Evolutionary conservation across 2,113 vertebrate genomes (phyloP), one percentile per base, ranked within the genome.

Genomic region (Cranoglanis bouderius): DNA sequence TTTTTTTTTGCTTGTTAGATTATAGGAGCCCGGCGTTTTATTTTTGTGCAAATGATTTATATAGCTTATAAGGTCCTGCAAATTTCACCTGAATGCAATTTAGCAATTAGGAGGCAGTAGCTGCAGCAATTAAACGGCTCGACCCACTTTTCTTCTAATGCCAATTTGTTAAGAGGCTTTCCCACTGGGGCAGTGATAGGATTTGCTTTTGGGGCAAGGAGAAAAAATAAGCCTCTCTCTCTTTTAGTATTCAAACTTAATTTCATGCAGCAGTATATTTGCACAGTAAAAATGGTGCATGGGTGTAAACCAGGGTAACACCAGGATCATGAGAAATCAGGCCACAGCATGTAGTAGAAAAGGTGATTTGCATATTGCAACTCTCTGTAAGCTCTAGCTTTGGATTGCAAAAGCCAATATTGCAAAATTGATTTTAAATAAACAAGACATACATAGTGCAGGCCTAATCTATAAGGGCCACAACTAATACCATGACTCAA

Each of bases 91-190:
- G 95, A 59, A 89, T 7, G 51, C 82, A 84, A 89, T 85, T 63
- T 19, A 24, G 63, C 92, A 94, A 95, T 94, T 93, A 87, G 92
- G 65, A 91, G 88, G 40, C 32, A 82, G 53, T 24, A 57, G 77
- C 87, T 63, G 81, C 32, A 74, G 55, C 87, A 91, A 89, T 90
- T 88, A 91, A 19, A 86, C 86, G 86, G 49, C 40, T 55, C 88
- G 81, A 94, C 86, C 87, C 87, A 87, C 74, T 85, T 82, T 40
- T 8, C 6, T 59, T 74, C 89, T 90, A 61, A 88, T 75, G 81
- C 90, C 94, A 94, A 94, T 94, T 94, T 92, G 92, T 94, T 96
- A 95, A 95, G 93, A 87, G 74, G 93, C 88, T 94, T 92, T 92
- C 1, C n/a, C 61, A 2, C 55, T 78, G 77, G n/a, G 57, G 12